Conservation (phyloP, 2,888 invertebrate genomes). For the Leucophenga montana region DNA sequence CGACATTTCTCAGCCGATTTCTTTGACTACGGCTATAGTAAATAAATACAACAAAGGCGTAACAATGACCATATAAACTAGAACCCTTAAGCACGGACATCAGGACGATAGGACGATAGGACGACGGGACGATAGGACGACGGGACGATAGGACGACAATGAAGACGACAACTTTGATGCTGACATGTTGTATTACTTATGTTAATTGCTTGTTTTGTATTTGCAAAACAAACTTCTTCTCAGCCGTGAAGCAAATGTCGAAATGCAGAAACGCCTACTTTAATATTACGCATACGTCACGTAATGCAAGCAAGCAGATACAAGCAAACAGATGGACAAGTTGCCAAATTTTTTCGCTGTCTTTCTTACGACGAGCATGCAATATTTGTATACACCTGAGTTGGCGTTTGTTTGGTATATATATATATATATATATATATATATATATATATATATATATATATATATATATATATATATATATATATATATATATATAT, state of each 20-base stretch:
- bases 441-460: neutral
- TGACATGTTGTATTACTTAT: conserved; percentile 48
- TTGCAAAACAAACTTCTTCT: neutral
- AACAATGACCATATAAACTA: no score
- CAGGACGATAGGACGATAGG: no score
- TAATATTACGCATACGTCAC: conserved; percentile 58
- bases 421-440: neutral
- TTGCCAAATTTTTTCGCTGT: neutral
- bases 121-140: no score
- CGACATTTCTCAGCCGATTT: neutral
- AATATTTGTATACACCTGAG: neutral
- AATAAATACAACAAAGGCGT: neutral
- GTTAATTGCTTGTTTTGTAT: conserved; percentile 60
- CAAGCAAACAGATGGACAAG: neutral
- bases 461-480: neutral
- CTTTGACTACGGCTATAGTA: neutral
- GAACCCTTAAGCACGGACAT: no score
- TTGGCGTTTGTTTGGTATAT: conserved; percentile 17
- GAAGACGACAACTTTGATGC: conserved; percentile 9
- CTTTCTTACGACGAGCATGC: neutral
- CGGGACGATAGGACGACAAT: no score
- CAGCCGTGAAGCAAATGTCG: no score
- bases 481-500: no score
- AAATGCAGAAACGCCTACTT: conserved; percentile 22
- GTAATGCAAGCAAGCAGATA: conserved; percentile 36